Evolutionary conservation across 2,113 vertebrate species (phyloP).

Genomic region (Dromiciops gliroides): DNA sequence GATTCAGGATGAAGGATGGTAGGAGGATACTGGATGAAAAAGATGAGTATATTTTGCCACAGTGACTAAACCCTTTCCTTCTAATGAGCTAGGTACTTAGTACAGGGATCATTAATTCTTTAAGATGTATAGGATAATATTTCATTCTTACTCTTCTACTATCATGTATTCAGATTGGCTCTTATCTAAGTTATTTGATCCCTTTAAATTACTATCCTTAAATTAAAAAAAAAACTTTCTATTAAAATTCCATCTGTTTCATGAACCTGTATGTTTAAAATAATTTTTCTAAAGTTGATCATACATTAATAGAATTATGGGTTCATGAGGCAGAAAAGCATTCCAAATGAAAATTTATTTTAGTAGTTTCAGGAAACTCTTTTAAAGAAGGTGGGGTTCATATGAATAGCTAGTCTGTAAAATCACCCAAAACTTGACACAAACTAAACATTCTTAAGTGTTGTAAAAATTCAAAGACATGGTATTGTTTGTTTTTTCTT

Average conservation of each 20-base stretch:
- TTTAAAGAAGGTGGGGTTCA: conserved; percentile 41
- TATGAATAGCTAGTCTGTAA: conserved; percentile 5
- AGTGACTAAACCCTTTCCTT: neutral
- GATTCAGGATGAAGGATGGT: neutral
- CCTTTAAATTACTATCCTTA: conserved; percentile 10
- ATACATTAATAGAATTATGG: conserved; percentile 31
- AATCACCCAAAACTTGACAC: conserved; percentile 51
- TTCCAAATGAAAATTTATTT: conserved; percentile 40
- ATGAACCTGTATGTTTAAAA: neutral
- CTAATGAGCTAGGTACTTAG: neutral
- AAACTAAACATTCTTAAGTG: conserved; percentile 50
- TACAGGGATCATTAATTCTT: neutral
- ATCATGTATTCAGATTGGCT: neutral
- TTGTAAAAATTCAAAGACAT: conserved; percentile 43
- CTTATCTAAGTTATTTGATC: conserved; percentile 8
- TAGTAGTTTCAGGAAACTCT: conserved; percentile 34
- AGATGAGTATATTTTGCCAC: conserved; percentile 19
- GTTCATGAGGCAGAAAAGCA: neutral
- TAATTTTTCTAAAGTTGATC: conserved; percentile 10
- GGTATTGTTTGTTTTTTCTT: neutral
- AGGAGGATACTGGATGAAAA: neutral
- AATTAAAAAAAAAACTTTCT: conserved; percentile 9
- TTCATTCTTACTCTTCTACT: neutral
- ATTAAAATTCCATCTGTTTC: neutral
- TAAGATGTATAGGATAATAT: neutral